A percentile compares a stretch with the other conserved stretches of the same genome.
Conservation (phyloP, 2,888 invertebrate genomes). For the Thymelicus acteon region DNA sequence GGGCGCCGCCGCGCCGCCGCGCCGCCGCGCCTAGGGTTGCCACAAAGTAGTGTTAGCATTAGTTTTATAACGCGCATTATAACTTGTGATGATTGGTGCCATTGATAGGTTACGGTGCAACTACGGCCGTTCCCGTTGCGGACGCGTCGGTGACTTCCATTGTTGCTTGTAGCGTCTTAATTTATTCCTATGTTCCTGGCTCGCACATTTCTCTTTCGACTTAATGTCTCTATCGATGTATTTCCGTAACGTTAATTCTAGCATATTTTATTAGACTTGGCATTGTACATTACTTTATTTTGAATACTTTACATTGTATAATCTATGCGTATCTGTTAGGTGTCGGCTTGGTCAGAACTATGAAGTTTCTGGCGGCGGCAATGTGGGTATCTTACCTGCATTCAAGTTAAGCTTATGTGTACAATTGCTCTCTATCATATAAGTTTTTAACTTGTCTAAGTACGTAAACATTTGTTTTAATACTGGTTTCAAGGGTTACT, state of each 20-base stretch:
- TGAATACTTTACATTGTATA: constrained; percentile 25
- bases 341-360: constrained; percentile 9
- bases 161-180: constrained; percentile 61
- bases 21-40: constrained; percentile 26
- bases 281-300: constrained; percentile 24
- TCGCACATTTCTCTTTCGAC: constrained; percentile 26
- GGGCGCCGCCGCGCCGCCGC: too few species aligned
- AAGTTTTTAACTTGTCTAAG: constrained; percentile 33
- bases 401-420: constrained; percentile 33
- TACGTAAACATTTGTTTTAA: constrained; percentile 13
- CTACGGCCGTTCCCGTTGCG: constrained; percentile 67
- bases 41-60: constrained; percentile 46
- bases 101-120: constrained; percentile 81
- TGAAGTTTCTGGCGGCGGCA: background rate
- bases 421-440: constrained; percentile 35
- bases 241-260: constrained; percentile 26
- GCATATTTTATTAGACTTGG: constrained; percentile 15
- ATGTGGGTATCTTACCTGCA: constrained; percentile 20
- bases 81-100: constrained; percentile 84
- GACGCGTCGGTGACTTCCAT: constrained; percentile 76
- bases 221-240: constrained; percentile 16
- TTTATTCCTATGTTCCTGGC: constrained; percentile 42
- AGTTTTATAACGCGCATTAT: constrained; percentile 74
- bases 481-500: constrained; percentile 5
- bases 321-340: constrained; percentile 18